These are phyloP conservation scores for Cataglyphis rosenhaueri DNA, from an alignment of 2,888 invertebrate genomes.

Conservation along the genomic window DNA sequence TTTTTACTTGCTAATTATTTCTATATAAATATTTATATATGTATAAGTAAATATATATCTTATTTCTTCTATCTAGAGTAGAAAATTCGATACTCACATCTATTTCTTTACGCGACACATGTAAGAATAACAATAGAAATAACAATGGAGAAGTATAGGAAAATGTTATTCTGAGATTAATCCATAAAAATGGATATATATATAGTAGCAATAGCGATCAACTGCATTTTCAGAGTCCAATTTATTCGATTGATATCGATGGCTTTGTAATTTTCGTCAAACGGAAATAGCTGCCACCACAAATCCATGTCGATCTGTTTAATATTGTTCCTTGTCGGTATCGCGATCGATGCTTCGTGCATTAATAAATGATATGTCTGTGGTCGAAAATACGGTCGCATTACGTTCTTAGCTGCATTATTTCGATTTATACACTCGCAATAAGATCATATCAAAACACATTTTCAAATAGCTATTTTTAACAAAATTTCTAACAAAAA, in stretches of 20 bases:
- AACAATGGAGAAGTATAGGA: constrained; percentile 16
- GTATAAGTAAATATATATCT: neutral
- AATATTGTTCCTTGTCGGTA: constrained; percentile 23
- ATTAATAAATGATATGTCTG: constrained; percentile 27
- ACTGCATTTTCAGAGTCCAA: constrained; percentile 37
- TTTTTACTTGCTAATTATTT: neutral
- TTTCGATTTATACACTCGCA: neutral
- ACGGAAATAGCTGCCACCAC: constrained; percentile 35
- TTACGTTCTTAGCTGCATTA: constrained; percentile 10
- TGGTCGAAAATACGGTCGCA: constrained; percentile 27
- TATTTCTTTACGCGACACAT: neutral
- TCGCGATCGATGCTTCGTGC: constrained; percentile 30
- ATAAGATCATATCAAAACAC: too few species aligned
- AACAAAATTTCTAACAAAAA: too few species aligned
- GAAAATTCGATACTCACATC: neutral
- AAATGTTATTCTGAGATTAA: constrained; percentile 10
- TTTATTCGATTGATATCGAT: constrained; percentile 40
- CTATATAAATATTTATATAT: neutral
- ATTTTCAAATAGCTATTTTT: too few species aligned
- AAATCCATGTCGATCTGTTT: constrained; percentile 36
- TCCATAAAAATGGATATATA: neutral
- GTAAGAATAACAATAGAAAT: neutral
- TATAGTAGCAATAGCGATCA: constrained; percentile 18
- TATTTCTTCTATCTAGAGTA: neutral
- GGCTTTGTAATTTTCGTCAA: constrained; percentile 44